Conservation (phyloP, 2,888 invertebrate genomes). For the Sussaba pulchella region DNA sequence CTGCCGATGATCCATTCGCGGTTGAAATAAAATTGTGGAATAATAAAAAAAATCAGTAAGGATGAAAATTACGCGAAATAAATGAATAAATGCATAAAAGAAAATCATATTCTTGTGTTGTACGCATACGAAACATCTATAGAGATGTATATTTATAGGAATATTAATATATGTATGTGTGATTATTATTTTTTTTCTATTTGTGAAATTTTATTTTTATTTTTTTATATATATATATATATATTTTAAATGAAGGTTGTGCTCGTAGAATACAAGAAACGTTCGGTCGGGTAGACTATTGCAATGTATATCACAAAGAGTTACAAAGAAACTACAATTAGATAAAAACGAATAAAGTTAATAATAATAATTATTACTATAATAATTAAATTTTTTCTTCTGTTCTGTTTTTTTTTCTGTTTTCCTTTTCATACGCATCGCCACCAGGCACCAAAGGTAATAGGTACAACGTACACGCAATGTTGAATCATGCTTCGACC, state of each 20-base stretch:
- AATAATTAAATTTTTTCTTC: conserved; percentile 66
- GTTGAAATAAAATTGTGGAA: not conserved
- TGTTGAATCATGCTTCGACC: conserved; percentile 67
- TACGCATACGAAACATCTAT: no score
- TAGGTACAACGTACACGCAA: conserved; percentile 73
- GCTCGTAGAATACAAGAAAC: conserved; percentile 82
- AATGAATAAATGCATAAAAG: no score
- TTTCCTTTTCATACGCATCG: conserved; percentile 76
- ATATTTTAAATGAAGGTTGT: conserved; percentile 78
- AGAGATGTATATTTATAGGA: no score
- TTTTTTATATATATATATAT: conserved; percentile 68
- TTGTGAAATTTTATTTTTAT: no score
- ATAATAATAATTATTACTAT: no score
- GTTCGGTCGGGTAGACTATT: conserved; percentile 83
- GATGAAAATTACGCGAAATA: not conserved
- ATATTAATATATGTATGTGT: no score
- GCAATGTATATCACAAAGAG: conserved; percentile 84
- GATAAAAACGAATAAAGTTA: conserved; percentile 83
- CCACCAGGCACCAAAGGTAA: conserved; percentile 80
- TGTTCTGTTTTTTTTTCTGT: conserved; percentile 67
- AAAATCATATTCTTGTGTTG: no score
- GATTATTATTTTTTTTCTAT: no score
- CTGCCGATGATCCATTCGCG: not conserved
- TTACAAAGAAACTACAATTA: conserved; percentile 84
- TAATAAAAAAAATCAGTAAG: no score